Evolutionary conservation across 2,888 invertebrate species (phyloP).

Genomic region (Tinea trinotella): DNA sequence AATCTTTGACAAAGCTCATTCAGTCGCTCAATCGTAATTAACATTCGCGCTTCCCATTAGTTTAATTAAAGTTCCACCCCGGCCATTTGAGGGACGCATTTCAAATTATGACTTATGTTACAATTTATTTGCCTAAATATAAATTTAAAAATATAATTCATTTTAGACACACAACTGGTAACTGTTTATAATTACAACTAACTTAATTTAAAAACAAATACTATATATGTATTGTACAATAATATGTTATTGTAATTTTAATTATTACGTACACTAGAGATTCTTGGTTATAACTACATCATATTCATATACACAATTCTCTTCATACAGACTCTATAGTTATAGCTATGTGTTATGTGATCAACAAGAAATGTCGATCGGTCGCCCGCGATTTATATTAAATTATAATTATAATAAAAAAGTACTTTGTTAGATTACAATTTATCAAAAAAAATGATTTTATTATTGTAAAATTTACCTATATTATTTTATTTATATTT

Average conservation of each 20-base stretch:
- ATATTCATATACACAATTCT: too few species aligned
- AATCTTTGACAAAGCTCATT: constrained; percentile 12
- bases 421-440: too few species aligned
- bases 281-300: too few species aligned
- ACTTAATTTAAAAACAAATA: not conserved
- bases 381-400: too few species aligned
- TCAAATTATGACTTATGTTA: constrained; percentile 22
- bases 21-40: constrained; percentile 79
- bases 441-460: too few species aligned
- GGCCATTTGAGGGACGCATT: constrained; percentile 15
- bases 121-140: constrained; percentile 1
- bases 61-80: constrained; percentile 81
- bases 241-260: too few species aligned
- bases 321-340: too few species aligned
- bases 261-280: too few species aligned
- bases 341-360: too few species aligned
- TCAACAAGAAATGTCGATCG: too few species aligned
- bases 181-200: not conserved
- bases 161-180: not conserved
- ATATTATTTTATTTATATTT: not conserved
- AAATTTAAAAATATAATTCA: constrained; percentile 6
- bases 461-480: not conserved
- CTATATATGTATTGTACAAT: not conserved
- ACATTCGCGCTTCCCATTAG: constrained; percentile 83
- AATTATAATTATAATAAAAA: too few species aligned